Conservation (phyloP, 2,113 vertebrate species). For the Paramisgurnus dabryanus region DNA sequence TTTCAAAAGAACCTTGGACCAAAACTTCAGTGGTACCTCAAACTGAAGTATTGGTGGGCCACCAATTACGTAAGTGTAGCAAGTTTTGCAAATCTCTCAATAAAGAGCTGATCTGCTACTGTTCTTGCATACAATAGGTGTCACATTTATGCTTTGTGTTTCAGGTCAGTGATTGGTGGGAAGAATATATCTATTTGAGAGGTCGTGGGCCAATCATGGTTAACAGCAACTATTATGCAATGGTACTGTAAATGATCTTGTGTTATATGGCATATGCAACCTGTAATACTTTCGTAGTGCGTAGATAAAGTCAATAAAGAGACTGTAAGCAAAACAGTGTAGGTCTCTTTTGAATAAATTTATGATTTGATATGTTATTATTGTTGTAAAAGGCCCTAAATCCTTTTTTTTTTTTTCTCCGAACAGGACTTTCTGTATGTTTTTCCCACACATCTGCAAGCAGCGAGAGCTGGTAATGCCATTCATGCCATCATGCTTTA, state of each 20-base stretch:
- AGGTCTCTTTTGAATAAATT: not conserved
- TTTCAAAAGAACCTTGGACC: conserved; percentile 80
- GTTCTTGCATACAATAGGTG: not conserved
- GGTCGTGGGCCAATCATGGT: conserved; percentile 59
- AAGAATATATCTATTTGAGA: conserved; percentile 60
- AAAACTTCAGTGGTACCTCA: conserved; percentile 83
- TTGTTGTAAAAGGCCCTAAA: no score
- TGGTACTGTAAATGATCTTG: conserved; percentile 36
- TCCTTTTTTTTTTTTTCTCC: not conserved
- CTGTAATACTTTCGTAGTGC: not conserved
- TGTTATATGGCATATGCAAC: not conserved
- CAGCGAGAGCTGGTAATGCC: conserved; percentile 91
- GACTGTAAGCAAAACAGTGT: not conserved
- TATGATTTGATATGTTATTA: no score
- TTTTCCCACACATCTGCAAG: conserved; percentile 82
- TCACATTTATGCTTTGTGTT: not conserved
- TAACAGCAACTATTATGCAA: conserved; percentile 60
- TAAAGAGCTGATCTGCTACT: not conserved
- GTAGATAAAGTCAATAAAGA: not conserved
- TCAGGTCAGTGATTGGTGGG: conserved; percentile 59
- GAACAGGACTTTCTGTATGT: conserved; percentile 87
- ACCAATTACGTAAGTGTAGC: conserved; percentile 78
- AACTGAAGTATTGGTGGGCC: conserved; percentile 86
- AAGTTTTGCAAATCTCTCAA: not conserved
- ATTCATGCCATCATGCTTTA: conserved; percentile 92